Conservation (phyloP, 2,113 vertebrate genomes). For the Clarias batrachus region DNA sequence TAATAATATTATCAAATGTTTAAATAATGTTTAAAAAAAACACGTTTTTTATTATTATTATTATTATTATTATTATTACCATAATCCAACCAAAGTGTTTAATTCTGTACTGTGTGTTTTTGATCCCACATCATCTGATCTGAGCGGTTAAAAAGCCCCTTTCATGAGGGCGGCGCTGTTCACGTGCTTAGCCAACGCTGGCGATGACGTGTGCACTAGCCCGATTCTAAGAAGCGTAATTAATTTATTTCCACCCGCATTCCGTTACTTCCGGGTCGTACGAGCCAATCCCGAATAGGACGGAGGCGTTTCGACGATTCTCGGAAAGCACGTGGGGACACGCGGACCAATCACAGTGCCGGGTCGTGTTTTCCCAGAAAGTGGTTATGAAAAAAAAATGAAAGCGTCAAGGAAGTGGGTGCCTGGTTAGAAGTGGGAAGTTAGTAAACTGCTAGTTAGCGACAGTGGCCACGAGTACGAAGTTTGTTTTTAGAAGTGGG, state of each 20-base stretch:
- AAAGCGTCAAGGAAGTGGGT: neutral
- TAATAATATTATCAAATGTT: neutral
- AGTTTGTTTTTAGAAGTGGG: neutral
- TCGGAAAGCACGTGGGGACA: neutral
- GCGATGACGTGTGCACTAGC: slow-evolving; percentile 53
- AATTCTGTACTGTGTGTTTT: neutral
- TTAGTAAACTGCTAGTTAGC: slow-evolving; percentile 5
- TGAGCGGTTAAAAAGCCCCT: neutral
- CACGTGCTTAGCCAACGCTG: neutral
- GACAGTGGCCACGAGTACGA: neutral
- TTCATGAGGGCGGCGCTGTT: neutral
- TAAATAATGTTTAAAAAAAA: neutral
- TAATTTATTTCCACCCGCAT: neutral
- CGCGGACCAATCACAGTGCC: neutral
- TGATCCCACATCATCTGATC: no score
- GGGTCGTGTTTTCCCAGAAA: neutral
- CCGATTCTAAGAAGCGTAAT: slow-evolving; percentile 49
- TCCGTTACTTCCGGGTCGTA: neutral
- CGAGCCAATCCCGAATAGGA: neutral
- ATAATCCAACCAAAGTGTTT: no score
- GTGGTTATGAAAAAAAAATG: neutral
- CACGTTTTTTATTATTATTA: no score
- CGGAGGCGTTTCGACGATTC: neutral
- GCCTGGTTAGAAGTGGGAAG: neutral
- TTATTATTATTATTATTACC: no score